These are phyloP conservation scores for Brachyopa scutellaris DNA, from an alignment of 2,888 invertebrate genomes.

Conservation along the genomic window DNA sequence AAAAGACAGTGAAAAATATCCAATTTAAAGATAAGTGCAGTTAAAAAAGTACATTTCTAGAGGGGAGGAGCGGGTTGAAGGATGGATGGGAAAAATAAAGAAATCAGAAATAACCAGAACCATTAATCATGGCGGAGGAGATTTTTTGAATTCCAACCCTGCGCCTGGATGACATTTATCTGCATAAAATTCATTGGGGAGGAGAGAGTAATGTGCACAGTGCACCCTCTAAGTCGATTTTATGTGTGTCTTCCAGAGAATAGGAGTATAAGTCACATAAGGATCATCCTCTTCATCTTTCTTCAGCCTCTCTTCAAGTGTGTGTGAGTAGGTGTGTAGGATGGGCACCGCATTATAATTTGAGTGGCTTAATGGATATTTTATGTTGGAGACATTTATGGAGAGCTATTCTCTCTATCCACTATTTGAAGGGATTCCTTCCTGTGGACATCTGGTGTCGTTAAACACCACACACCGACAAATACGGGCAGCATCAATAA, in stretches of 20 bases:
- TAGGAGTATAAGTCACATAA: conserved; percentile 40
- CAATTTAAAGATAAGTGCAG: conserved; percentile 72
- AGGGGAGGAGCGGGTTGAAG: background rate
- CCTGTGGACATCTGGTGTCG: conserved; percentile 42
- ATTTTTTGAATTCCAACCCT: conserved; percentile 21
- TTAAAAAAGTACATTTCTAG: conserved; percentile 62
- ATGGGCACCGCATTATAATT: conserved; percentile 52
- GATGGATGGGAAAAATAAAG: background rate
- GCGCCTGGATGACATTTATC: conserved; percentile 59
- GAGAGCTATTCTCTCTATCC: conserved; percentile 15
- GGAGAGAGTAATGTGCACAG: too few species aligned
- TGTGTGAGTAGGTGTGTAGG: too few species aligned
- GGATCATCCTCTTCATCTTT: conserved; percentile 55
- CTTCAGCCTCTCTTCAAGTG: too few species aligned
- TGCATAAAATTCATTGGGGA: conserved; percentile 60
- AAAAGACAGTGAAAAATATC: conserved; percentile 72
- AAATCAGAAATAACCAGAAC: conserved; percentile 58
- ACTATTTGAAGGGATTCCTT: conserved; percentile 36
- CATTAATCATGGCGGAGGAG: conserved; percentile 67
- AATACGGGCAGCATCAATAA: background rate
- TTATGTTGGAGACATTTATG: conserved; percentile 59
- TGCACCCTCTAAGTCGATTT: too few species aligned
- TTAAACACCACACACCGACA: conserved; percentile 18
- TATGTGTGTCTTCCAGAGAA: too few species aligned
- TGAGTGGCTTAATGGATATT: conserved; percentile 64